phyloP scores from a whole-genome alignment of 2,888 invertebrate genomes.

The Epinotia ramella region DNA sequence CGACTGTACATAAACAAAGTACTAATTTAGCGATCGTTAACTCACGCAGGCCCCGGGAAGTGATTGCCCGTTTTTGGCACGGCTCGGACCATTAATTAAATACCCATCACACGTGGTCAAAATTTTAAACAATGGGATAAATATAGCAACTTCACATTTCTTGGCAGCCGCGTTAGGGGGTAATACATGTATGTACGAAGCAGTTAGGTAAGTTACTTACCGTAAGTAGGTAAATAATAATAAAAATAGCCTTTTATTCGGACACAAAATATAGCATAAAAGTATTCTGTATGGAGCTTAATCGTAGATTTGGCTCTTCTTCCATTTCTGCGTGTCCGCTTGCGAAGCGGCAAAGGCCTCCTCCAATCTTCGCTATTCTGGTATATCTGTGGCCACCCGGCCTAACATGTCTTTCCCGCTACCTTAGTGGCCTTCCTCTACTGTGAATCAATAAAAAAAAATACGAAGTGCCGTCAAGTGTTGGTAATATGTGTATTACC shows the following conservation, averaged over 20 bases:
- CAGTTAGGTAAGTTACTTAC: too few species aligned
- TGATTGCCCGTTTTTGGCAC: constrained; percentile 39
- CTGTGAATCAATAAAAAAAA: too few species aligned
- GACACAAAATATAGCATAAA: too few species aligned
- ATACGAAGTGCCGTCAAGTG: background rate
- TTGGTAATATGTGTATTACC: background rate
- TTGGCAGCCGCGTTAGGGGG: constrained; percentile 18
- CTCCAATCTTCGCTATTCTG: background rate
- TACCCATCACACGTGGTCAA: constrained; percentile 19
- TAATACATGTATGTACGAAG: background rate
- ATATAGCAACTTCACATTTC: constrained; percentile 14
- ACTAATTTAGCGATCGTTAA: background rate
- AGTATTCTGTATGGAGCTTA: too few species aligned
- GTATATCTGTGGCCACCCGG: background rate
- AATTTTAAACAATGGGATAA: constrained; percentile 28
- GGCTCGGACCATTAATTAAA: constrained; percentile 31
- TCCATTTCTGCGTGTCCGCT: background rate
- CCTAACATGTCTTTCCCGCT: background rate
- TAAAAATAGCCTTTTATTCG: too few species aligned
- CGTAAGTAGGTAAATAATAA: background rate
- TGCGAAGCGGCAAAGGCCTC: background rate
- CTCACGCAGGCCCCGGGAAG: constrained; percentile 30
- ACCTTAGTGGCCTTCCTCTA: too few species aligned
- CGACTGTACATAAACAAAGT: background rate
- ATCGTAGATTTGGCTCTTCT: background rate